Evolutionary conservation across 1,140 invertebrate genomes (phyloP).

Genomic region (Andricus grossulariae): DNA sequence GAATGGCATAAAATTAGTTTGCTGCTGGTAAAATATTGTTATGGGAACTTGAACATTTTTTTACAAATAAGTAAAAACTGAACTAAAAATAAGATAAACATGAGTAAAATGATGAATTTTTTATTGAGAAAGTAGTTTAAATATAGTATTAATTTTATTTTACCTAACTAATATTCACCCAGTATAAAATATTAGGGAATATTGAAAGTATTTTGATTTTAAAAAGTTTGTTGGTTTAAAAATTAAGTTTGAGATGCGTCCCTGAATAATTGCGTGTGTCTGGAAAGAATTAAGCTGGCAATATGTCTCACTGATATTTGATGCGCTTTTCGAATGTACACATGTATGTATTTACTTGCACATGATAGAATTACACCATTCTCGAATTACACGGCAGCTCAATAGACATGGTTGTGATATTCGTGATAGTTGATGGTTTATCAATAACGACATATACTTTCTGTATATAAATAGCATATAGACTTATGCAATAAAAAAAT

Average conservation of each 20-base stretch:
- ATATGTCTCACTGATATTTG: conserved; percentile 12
- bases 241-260: neutral
- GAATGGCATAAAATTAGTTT: neutral
- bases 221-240: neutral
- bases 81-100: neutral
- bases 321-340: conserved; percentile 7
- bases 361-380: conserved; percentile 49
- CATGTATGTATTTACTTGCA: conserved; percentile 44
- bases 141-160: too few relatives aligned
- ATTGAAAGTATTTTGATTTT: too few relatives aligned
- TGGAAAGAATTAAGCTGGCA: neutral
- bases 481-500: neutral
- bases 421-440: conserved; percentile 16
- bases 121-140: too few relatives aligned
- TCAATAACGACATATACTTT: conserved; percentile 8
- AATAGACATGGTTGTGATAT: conserved; percentile 22
- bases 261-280: conserved; percentile 19
- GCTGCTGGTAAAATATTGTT: conserved; percentile 14
- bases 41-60: neutral
- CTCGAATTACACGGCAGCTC: conserved; percentile 13
- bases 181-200: too few relatives aligned
- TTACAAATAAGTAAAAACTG: neutral
- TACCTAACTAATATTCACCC: too few relatives aligned
- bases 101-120: too few relatives aligned
- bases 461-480: neutral